These are phyloP conservation scores for Agrochola lota DNA, from an alignment of 2,888 invertebrate genomes.

Conservation along the genomic window DNA sequence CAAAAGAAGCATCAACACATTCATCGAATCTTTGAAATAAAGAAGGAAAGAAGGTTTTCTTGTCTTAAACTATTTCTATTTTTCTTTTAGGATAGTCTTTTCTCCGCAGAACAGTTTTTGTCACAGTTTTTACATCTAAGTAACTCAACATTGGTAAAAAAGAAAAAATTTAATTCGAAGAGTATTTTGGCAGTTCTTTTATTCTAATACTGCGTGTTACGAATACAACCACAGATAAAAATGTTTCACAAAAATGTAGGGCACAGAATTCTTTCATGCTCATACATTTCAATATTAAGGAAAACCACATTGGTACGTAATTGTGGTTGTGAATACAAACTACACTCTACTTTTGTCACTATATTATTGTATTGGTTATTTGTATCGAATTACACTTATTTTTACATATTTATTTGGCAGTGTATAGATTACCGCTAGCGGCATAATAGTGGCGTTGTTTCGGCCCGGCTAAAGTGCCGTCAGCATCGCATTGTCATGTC, in stretches of 20 bases:
- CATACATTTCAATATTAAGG: slow-evolving; percentile 51
- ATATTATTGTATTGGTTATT: slow-evolving; percentile 15
- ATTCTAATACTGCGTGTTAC: slow-evolving; percentile 27
- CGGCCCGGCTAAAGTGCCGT: too few species aligned
- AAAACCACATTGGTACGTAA: slow-evolving; percentile 55
- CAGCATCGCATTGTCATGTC: too few species aligned
- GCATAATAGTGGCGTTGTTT: too few species aligned
- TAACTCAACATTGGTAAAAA: background rate
- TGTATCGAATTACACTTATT: background rate
- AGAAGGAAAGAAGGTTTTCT: background rate
- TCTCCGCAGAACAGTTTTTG: background rate
- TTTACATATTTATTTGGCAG: background rate
- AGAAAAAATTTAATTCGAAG: background rate
- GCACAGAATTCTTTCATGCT: slow-evolving; percentile 37
- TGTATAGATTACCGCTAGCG: too few species aligned
- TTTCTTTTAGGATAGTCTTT: background rate
- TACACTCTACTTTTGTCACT: slow-evolving; percentile 29
- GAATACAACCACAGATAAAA: slow-evolving; percentile 36
- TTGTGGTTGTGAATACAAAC: slow-evolving; percentile 47
- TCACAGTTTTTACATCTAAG: background rate
- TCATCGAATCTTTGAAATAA: background rate
- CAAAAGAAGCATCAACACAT: background rate
- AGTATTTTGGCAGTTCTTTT: slow-evolving; percentile 1
- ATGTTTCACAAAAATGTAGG: slow-evolving; percentile 52
- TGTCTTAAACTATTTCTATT: background rate